These are phyloP conservation scores for Osmoderma eremita DNA, from an alignment of 2,888 invertebrate genomes.

Conservation along the genomic window DNA sequence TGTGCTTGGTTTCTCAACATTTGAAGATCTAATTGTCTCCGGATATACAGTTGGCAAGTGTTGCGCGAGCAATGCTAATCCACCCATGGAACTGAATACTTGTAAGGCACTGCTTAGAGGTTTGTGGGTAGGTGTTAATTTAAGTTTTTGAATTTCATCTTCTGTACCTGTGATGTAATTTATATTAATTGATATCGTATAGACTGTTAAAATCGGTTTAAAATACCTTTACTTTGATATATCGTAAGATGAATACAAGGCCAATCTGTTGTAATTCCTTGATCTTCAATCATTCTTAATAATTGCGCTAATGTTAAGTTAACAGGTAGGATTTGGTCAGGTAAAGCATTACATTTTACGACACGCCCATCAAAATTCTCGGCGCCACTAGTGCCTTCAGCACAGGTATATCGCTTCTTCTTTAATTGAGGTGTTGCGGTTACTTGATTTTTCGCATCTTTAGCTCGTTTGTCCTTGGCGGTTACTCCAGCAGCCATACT, in stretches of 20 bases:
- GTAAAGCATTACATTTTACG: conserved; percentile 59
- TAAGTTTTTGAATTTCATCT: conserved; percentile 49
- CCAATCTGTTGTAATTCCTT: conserved; percentile 59
- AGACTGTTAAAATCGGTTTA: neutral
- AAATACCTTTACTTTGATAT: conserved; percentile 59
- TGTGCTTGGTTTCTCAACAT: conserved; percentile 69
- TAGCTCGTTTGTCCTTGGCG: conserved; percentile 89
- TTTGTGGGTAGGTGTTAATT: conserved; percentile 50
- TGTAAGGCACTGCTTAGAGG: conserved; percentile 73
- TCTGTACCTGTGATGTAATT: too few relatives aligned
- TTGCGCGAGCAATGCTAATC: conserved; percentile 87
- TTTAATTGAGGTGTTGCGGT: conserved; percentile 59
- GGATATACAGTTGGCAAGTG: conserved; percentile 90
- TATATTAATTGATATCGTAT: too few relatives aligned
- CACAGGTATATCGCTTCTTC: conserved; percentile 57
- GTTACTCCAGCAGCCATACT: conserved; percentile 87
- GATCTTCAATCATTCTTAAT: conserved; percentile 59
- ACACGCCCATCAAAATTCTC: conserved; percentile 59
- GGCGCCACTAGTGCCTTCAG: conserved; percentile 49
- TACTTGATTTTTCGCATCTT: conserved; percentile 79
- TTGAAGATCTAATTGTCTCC: conserved; percentile 71
- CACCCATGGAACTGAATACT: conserved; percentile 88
- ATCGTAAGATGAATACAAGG: conserved; percentile 62
- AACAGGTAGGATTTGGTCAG: conserved; percentile 59
- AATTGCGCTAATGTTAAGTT: conserved; percentile 60